A percentile compares a stretch with the other conserved stretches of the same genome.
phyloP scores from a whole-genome alignment of 2,797 vertebrate genomes.

The Pseudochaenichthys georgianus region DNA sequence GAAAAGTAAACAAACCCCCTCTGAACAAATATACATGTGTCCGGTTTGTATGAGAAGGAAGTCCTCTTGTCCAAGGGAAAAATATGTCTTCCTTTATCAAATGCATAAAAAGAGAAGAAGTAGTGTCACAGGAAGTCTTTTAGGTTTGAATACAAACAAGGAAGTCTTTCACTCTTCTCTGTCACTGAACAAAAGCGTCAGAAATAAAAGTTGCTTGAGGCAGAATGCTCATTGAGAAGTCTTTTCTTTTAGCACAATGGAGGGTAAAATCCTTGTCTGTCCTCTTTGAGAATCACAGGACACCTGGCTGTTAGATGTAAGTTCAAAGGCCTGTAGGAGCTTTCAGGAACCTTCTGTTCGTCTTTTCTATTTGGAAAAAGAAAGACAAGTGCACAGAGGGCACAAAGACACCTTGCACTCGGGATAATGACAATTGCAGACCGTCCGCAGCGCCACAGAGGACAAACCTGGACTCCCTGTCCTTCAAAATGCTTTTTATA shows the following conservation, averaged over 20 bases:
- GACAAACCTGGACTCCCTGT: slow-evolving; percentile 48
- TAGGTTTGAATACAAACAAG: slow-evolving; percentile 48
- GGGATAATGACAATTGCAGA: slow-evolving; percentile 68
- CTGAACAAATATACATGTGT: slow-evolving; percentile 58
- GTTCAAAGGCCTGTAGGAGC: slow-evolving; percentile 69
- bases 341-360: slow-evolving; percentile 58
- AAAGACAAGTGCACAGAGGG: slow-evolving; percentile 67
- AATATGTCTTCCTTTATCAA: slow-evolving; percentile 35
- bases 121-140: slow-evolving; percentile 10
- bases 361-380: slow-evolving; percentile 44
- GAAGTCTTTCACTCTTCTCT: slow-evolving; percentile 55
- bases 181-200: slow-evolving; percentile 58
- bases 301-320: slow-evolving; percentile 76
- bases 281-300: slow-evolving; percentile 63
- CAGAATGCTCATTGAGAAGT: slow-evolving; percentile 59
- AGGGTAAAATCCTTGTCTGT: slow-evolving; percentile 63
- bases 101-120: slow-evolving; percentile 38
- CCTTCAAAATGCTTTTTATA: slow-evolving; percentile 56
- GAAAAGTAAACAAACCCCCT: slow-evolving; percentile 48
- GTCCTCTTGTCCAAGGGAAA: slow-evolving; percentile 30
- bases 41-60: slow-evolving; percentile 56
- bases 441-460: slow-evolving; percentile 43
- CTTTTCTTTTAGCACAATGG: slow-evolving; percentile 76
- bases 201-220: slow-evolving; percentile 65
- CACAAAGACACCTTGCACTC: slow-evolving; percentile 74